Evolutionary conservation across 1,140 invertebrate species (phyloP).

Genomic region (Pogonomyrmex californicus): DNA sequence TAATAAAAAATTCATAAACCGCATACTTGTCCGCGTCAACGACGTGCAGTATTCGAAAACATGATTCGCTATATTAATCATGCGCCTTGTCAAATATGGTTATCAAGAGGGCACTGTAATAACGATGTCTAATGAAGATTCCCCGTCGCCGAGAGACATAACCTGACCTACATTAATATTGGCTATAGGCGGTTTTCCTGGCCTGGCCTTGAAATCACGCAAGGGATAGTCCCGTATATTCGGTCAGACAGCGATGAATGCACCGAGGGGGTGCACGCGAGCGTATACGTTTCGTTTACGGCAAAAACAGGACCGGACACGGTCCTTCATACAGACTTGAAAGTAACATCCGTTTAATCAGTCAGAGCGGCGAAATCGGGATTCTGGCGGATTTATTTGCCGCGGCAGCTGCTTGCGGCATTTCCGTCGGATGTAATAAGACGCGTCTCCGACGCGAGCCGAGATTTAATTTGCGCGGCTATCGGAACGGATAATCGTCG

Average conservation of each 20-base stretch:
- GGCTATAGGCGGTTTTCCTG: conserved; percentile 28
- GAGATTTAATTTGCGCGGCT: conserved; percentile 18
- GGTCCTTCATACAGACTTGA: background rate
- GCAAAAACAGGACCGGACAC: too few species aligned
- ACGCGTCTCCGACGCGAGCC: background rate
- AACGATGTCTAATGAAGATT: conserved; percentile 44
- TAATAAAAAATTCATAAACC: background rate
- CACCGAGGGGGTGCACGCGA: background rate
- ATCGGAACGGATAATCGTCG: background rate
- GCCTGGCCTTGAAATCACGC: conserved; percentile 37
- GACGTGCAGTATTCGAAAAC: background rate
- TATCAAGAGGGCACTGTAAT: conserved; percentile 38
- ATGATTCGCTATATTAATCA: conserved; percentile 33
- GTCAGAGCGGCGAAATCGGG: conserved; percentile 3
- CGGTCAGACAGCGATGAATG: conserved; percentile 8
- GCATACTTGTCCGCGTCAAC: background rate
- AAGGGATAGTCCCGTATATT: conserved; percentile 32
- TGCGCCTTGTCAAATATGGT: conserved; percentile 40
- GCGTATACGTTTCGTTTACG: background rate
- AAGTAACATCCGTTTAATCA: conserved; percentile 21
- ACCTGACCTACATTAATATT: conserved; percentile 57
- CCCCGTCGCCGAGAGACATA: background rate
- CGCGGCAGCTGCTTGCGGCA: background rate
- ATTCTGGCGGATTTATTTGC: background rate
- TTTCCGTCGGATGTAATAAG: conserved; percentile 9